Evolutionary conservation across 92 coral and sea anemone genomes (phyloP).

Genomic region (Porites evermanni): DNA sequence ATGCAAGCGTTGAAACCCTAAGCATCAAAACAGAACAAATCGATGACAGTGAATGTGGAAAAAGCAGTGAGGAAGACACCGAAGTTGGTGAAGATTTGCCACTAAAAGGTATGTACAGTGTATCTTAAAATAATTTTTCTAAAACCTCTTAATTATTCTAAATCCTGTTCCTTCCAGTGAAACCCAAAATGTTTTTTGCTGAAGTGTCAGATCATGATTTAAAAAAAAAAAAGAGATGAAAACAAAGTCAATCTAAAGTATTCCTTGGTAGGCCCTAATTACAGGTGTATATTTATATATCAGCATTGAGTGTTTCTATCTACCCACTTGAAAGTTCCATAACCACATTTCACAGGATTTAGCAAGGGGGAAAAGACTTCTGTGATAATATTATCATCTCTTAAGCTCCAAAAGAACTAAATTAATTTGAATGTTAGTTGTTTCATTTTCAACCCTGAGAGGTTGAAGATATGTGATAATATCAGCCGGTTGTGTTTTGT

Average conservation of each 20-base stretch:
- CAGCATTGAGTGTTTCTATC: neutral
- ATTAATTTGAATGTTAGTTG: neutral
- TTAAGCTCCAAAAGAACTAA: neutral
- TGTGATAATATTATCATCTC: neutral
- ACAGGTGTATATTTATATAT: neutral
- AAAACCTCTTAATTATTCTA: too few species aligned
- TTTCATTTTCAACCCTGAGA: neutral
- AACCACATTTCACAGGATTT: neutral
- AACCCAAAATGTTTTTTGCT: neutral
- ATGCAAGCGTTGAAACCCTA: neutral
- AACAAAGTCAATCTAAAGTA: neutral
- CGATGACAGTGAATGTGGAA: slow-evolving; percentile 24
- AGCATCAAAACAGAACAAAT: slow-evolving; percentile 28
- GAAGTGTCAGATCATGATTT: too few species aligned
- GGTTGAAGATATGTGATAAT: neutral
- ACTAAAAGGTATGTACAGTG: neutral
- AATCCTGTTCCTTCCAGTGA: neutral
- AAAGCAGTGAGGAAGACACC: slow-evolving; percentile 36
- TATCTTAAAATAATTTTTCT: neutral
- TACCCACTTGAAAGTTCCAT: neutral
- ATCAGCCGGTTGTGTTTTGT: neutral
- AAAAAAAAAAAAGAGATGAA: too few species aligned
- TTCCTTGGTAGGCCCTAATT: neutral
- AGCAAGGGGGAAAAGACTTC: neutral
- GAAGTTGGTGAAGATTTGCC: slow-evolving; percentile 4